Conservation (phyloP, 1,140 invertebrate species). For the Phymorhynchus buccinoides region DNA sequence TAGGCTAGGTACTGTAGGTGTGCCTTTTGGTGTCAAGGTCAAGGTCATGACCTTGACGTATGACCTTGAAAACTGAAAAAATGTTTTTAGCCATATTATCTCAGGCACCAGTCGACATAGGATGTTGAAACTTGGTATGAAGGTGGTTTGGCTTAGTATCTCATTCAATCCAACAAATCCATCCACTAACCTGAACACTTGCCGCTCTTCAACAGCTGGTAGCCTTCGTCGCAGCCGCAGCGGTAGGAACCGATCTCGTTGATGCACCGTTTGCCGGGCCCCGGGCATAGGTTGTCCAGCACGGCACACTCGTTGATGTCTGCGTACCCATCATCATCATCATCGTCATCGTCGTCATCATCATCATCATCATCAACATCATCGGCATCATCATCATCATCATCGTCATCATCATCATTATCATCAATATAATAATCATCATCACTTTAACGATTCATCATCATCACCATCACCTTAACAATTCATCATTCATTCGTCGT, state of each 20-base stretch:
- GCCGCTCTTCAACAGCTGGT: background rate
- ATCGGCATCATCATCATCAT: background rate
- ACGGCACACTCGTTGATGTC: background rate
- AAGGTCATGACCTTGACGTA: too few relatives aligned
- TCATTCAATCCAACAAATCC: too few relatives aligned
- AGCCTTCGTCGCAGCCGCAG: background rate
- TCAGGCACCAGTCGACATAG: too few relatives aligned
- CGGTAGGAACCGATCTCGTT: too few relatives aligned
- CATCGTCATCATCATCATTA: background rate
- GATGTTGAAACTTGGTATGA: too few relatives aligned
- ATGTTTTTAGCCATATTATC: too few relatives aligned
- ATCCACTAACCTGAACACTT: background rate
- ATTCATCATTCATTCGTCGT: background rate
- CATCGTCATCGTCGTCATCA: background rate
- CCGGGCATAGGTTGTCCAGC: background rate
- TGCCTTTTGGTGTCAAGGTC: too few relatives aligned
- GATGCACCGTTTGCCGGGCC: background rate
- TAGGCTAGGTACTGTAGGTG: too few relatives aligned
- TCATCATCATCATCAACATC: background rate
- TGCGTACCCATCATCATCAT: background rate
- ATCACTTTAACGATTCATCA: background rate
- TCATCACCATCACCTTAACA: background rate
- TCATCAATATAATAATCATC: conserved; percentile 6
- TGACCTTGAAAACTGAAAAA: too few relatives aligned
- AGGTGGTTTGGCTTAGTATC: background rate